Base-by-base conservation (phyloP, 2,797 vertebrate genomes). In the Pempheris klunzingeri region DNA sequence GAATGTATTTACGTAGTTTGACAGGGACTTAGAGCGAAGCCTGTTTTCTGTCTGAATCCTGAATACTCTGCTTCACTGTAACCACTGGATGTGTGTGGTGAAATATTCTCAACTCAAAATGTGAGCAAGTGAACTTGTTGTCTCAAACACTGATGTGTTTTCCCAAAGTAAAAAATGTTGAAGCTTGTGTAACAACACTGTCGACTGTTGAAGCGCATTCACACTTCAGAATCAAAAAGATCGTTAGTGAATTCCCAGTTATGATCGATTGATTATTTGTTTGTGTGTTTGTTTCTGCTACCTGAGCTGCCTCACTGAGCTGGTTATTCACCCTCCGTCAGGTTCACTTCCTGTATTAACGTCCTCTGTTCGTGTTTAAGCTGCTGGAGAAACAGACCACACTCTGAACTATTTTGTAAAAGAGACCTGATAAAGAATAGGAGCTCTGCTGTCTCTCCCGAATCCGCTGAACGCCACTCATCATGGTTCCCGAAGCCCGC, bases 401-500 rank as follows among this genome's bases (percentile, higher is more conserved):
- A 14, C 64, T 49, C 28, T 26, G 44, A 77, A 53, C 50, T 64
- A 8, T n/a, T 75, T 18, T 50, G 52, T 74, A 49, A 71, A 73
- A 53, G 68, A 46, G 54, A 41, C 15, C 58, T 61, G 66, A 39
- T 77, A 43, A 77, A 57, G 52, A 87, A 74, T 49, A 50, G 41
- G 44, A 69, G 55, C 32, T 70, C 28, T 43, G 67, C 60, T 58
- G 50, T 78, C 32, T n/a, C 26, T 62, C 39, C 26, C 60, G 50
- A 69, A 65, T 68, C 52, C n/a, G 11, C 61, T 77, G 73, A 85
- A 83, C 68, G 58, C 43, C 58, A 44, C 60, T 82, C 54, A 68
- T 71, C 55, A 7, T 18, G 60, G 70, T 80, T 87, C 74, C 86
- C 86, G 85, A 69, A 82, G 70, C 62, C 86, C 13, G 24, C 65